Evolutionary conservation across 2,113 vertebrate genomes (phyloP).

Genomic region (Cryptomyrus ogoouensis): DNA sequence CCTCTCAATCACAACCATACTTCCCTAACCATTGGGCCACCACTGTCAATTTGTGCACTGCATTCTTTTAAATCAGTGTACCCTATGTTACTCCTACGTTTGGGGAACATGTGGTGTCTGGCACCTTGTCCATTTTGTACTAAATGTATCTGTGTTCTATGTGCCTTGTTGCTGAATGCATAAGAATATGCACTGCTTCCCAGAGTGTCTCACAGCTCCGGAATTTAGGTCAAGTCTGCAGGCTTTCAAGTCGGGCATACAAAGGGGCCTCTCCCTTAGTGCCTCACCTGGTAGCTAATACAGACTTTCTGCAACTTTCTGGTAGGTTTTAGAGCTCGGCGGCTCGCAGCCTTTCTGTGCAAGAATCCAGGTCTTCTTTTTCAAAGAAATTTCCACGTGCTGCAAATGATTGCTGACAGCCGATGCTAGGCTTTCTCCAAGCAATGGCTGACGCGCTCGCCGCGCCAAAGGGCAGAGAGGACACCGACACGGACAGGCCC

Average conservation of each 20-base stretch:
- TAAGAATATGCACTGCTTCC: neutral
- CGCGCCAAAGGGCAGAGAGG: neutral
- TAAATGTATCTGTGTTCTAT: neutral
- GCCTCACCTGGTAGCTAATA: neutral
- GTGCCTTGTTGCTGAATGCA: neutral
- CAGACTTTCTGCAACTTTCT: neutral
- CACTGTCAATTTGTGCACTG: neutral
- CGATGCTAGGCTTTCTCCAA: neutral
- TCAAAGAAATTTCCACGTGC: neutral
- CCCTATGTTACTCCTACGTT: neutral
- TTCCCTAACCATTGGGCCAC: neutral
- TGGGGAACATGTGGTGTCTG: neutral
- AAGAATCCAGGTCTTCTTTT: neutral
- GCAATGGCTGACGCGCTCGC: neutral
- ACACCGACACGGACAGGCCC: neutral
- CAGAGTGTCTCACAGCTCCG: neutral
- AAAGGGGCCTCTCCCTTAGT: neutral
- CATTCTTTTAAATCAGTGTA: neutral
- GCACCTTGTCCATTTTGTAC: neutral
- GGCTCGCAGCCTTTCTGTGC: neutral
- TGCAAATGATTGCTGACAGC: neutral
- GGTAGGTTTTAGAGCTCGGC: neutral
- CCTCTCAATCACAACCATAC: neutral
- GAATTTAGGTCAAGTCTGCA: conserved; percentile 7
- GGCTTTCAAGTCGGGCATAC: neutral